phyloP scores from a whole-genome alignment of 1,140 invertebrate species.

The Drosophila parvula region DNA sequence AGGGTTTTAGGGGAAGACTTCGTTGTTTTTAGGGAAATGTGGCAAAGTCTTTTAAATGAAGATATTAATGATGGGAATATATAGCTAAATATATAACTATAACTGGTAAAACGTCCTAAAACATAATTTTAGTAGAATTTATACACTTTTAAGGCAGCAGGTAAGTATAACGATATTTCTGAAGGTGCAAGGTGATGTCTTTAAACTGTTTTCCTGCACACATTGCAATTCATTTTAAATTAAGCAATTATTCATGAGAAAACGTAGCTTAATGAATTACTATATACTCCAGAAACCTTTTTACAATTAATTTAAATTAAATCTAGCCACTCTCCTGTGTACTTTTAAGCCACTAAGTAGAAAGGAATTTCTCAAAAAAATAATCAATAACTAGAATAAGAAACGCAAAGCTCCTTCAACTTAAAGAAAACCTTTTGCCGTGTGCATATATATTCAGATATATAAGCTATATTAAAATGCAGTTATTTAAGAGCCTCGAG shows the following conservation, averaged over 20 bases:
- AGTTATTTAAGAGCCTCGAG: constrained; percentile 47
- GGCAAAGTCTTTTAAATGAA: neutral
- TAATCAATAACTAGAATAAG: neutral
- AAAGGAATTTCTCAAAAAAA: neutral
- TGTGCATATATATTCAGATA: constrained; percentile 21
- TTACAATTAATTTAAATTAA: neutral
- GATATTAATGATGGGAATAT: neutral
- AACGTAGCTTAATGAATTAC: neutral
- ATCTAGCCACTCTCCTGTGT: neutral
- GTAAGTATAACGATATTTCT: neutral
- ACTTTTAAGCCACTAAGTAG: neutral
- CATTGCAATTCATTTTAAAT: neutral
- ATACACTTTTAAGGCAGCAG: neutral
- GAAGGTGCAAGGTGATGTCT: neutral
- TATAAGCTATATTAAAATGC: constrained; percentile 41
- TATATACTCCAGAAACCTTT: too few relatives aligned
- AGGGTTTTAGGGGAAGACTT: too few relatives aligned
- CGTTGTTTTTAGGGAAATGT: neutral
- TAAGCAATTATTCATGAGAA: neutral
- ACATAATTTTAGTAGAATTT: neutral
- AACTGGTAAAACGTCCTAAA: too few relatives aligned
- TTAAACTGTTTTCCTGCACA: neutral
- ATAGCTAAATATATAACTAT: neutral
- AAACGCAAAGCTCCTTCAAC: neutral
- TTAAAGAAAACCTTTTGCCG: constrained; percentile 4